Conservation (phyloP, 1,140 invertebrate species). For the Neocloeon triangulifer region DNA sequence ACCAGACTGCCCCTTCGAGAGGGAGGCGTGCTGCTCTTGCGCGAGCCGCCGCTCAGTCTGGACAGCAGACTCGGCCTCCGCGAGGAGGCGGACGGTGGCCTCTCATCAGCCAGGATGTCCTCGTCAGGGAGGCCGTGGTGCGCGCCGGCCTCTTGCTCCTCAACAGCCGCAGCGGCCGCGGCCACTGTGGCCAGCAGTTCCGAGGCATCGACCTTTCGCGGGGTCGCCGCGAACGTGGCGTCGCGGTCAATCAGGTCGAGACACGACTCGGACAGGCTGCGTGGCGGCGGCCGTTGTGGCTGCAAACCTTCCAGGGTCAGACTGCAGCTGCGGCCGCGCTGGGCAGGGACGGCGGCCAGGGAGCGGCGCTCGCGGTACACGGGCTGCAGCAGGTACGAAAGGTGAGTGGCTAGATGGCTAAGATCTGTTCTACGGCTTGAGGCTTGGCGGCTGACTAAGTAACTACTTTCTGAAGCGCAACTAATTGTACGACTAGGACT, state of each 20-base stretch:
- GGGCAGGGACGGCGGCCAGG: neutral
- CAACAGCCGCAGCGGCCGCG: conserved; percentile 23
- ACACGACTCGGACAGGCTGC: conserved; percentile 49
- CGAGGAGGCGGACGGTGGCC: too few species aligned
- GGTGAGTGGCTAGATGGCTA: neutral
- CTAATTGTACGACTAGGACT: neutral
- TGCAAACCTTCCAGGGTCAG: conserved; percentile 13
- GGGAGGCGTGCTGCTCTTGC: too few species aligned
- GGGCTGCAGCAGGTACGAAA: conserved; percentile 7
- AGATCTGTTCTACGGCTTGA: neutral
- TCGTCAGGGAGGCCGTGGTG: conserved; percentile 37
- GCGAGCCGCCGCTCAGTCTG: too few species aligned
- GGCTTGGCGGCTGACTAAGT: neutral
- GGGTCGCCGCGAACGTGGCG: conserved; percentile 39
- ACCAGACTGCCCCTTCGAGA: too few species aligned
- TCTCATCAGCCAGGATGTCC: conserved; percentile 39
- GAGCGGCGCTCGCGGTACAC: conserved; percentile 9
- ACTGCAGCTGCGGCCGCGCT: conserved; percentile 9
- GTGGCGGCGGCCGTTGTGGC: conserved; percentile 19
- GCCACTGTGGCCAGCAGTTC: too few species aligned
- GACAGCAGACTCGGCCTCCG: too few species aligned
- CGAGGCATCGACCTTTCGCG: too few species aligned
- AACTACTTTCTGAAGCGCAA: neutral
- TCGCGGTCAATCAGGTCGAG: conserved; percentile 51
- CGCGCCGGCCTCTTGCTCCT: conserved; percentile 44